Evolutionary conservation across 2,888 invertebrate species (phyloP), one percentile per base, ranked within the genome.

Genomic region (Ceraclea dissimilis): DNA sequence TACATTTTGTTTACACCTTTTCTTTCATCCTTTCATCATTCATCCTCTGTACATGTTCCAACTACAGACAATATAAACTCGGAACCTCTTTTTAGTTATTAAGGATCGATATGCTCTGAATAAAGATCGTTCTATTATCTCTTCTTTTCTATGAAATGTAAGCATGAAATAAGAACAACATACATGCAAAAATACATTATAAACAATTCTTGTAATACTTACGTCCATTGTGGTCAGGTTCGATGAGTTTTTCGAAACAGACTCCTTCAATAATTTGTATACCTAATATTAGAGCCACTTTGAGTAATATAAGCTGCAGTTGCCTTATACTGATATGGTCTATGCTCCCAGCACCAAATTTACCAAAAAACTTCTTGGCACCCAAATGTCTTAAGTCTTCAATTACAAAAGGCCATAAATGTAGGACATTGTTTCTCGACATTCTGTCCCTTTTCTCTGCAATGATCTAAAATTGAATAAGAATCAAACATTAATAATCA

Each of bases 251-350:
- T 66, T 92, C 90, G 70, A 97, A 99, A 63, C 90, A 84, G 50
- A 97, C 88, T 66, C 89, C 92, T 67, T 95, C 93, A 70, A 96
- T 93, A 54, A 99, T 82, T 72, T 98, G 96, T 2, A 98, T 95
- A 1, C 99, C 99, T 39, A 98, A 76, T 48, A 98, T 79, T 20
- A 99, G 78, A 8, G 96, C 91, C 46, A 94, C 93, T 81, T 99
- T 99, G 63, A 98, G 78, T 57, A 99, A 76, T 66, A 98, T 94
- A 70, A 93, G 95, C 70, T 99, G 98, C 63, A 99, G 74, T 71
- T 96, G 95, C 60, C 97, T 81, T 65, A 98, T 98, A 71, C 96
- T 94, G 66, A 99, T 97, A 72, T 99, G 98, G 73, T 99, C 97
- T 63, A 99, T 97, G 60, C 95, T 85, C 18, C 97, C 98, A 1